phyloP scores from a whole-genome alignment of 2,113 vertebrate genomes.

The Oreamnos americanus region DNA sequence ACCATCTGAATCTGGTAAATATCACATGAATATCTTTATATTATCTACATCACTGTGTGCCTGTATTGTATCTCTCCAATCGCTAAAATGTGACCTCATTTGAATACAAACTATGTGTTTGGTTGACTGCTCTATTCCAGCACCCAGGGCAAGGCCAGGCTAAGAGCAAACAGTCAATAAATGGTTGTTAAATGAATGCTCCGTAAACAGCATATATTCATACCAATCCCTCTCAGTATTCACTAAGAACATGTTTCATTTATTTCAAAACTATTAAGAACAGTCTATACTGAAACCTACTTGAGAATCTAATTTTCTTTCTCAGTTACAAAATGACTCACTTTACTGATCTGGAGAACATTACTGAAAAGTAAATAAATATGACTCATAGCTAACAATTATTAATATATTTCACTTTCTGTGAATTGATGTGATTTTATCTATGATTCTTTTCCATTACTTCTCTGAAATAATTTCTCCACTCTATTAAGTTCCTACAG shows the following conservation, averaged over 20 bases:
- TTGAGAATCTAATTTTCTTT: constrained; percentile 15
- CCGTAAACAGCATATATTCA: not conserved
- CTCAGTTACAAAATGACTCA: not conserved
- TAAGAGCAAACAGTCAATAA: not conserved
- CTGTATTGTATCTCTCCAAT: not conserved
- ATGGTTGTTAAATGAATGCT: not conserved
- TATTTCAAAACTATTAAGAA: not conserved
- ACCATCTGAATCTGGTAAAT: not conserved
- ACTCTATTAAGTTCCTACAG: not conserved
- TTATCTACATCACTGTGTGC: not conserved
- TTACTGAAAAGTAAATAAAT: not conserved
- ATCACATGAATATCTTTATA: not conserved
- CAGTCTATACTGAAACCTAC: not conserved
- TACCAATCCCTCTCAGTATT: not conserved
- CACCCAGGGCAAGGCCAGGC: not conserved
- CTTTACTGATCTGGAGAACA: not conserved
- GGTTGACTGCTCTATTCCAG: not conserved
- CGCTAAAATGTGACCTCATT: not conserved
- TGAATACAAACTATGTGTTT: not conserved
- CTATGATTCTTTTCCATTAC: not conserved
- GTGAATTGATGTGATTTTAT: not conserved
- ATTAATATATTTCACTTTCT: constrained; percentile 3
- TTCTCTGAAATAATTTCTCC: not conserved
- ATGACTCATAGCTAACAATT: not conserved
- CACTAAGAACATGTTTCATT: not conserved